Evolutionary conservation across 92 coral and sea anemone genomes (phyloP), one percentile per base, ranked within the genome.

Genomic region (Bergia sp.): DNA sequence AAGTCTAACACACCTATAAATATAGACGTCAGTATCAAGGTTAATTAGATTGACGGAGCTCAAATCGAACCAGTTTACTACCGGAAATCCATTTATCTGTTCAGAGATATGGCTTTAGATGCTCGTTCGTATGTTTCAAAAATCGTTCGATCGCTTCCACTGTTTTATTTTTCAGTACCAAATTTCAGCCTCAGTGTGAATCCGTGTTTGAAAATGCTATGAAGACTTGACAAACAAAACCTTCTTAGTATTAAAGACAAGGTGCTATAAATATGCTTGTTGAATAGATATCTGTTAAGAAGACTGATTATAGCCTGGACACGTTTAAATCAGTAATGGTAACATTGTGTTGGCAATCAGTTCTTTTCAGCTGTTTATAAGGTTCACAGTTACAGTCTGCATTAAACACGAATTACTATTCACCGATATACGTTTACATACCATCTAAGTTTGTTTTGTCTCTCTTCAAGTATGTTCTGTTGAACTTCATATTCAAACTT

Each of bases 391-490:
- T 21, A 20, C 69, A 61, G 12, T 61, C 23, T 18, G 77, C 11
- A 8, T 4, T 61, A 61, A 61, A 61, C 69, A 21, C 69, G 29
- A 18, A 20, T 61, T 61, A 18, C 29, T 61, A 13, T 61, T 4
- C n/a, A 20, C 69, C 0, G 57, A 81, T 37, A 44, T 74, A 12
- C 21, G 4, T 47, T 15, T 8, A 55, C 93, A 67, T 94, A 97
- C 99, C 99, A 97, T 88, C 98, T 82, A 4, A 97, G 95, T 80
- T 97, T 96, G 88, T 97, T 97, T 82, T 97, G 99, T 88, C 99
- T 91, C 82, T 97, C 99, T 83, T 97, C 99, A 50, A 90, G 94
- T 18, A 94, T 85, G 88, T 97, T 93, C 91, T 97, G 98, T 85
- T 97, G 98, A 55, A 97, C 99, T 88, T 95, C 92, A 82, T 97